These are phyloP conservation scores for Penaeus vannamei DNA, from an alignment of 1,140 invertebrate species.

Conservation along the genomic window DNA sequence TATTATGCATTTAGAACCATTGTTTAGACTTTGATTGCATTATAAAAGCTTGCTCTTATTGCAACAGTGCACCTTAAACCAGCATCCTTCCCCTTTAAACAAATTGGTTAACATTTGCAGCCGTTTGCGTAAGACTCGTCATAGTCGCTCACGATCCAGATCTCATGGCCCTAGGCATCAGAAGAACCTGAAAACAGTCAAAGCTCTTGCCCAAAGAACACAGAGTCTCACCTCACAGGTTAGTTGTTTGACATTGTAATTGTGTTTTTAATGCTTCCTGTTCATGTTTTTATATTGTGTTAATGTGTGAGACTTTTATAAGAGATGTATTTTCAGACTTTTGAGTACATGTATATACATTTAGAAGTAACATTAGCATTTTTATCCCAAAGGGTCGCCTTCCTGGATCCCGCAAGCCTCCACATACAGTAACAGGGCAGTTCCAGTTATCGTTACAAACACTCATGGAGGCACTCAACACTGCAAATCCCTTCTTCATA, in stretches of 20 bases:
- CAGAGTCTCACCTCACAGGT: conserved; percentile 62
- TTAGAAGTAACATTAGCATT: conserved; percentile 14
- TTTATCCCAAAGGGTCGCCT: conserved; percentile 44
- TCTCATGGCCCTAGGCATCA: conserved; percentile 79
- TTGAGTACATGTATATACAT: conserved; percentile 72
- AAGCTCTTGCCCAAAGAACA: conserved; percentile 81
- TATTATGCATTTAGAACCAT: too few relatives aligned
- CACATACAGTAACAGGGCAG: conserved; percentile 92
- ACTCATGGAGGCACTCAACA: conserved; percentile 93
- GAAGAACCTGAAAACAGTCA: conserved; percentile 91
- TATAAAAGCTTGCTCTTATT: too few relatives aligned
- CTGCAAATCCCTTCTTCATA: conserved; percentile 97
- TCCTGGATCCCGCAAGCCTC: conserved; percentile 84
- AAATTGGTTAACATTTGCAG: conserved; percentile 51
- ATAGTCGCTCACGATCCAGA: conserved; percentile 83
- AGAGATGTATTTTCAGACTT: too few relatives aligned
- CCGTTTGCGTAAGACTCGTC: conserved; percentile 88
- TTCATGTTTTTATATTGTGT: too few relatives aligned
- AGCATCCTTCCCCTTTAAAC: too few relatives aligned
- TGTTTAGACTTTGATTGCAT: too few relatives aligned
- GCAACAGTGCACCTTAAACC: too few relatives aligned
- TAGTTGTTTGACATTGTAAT: not conserved
- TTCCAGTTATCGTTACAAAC: conserved; percentile 93
- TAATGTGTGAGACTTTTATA: too few relatives aligned
- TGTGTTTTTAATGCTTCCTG: not conserved